Evolutionary conservation across 2,797 vertebrate genomes (phyloP).

Genomic region (Pantherophis alleghaniensis): DNA sequence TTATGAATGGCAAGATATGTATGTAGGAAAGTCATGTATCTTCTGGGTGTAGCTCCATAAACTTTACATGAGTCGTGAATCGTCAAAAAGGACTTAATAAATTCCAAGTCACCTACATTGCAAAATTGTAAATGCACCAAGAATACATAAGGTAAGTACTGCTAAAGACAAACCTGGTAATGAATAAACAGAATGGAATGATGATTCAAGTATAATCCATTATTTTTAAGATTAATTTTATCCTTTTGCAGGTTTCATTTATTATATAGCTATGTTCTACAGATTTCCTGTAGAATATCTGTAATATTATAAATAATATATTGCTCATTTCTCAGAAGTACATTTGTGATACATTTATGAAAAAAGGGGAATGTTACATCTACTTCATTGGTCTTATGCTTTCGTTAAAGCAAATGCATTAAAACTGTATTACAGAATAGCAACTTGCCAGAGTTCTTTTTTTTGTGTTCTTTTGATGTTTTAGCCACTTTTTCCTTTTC

Average conservation of each 20-base stretch:
- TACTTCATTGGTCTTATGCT: not conserved
- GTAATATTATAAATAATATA: not conserved
- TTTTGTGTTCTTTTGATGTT: slow-evolving; percentile 69
- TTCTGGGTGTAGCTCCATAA: slow-evolving; percentile 87
- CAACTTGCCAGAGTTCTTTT: slow-evolving; percentile 76
- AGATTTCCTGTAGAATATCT: not conserved
- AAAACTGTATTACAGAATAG: not conserved
- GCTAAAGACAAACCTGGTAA: not conserved
- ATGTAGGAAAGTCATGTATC: slow-evolving; percentile 89
- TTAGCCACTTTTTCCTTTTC: slow-evolving; percentile 68
- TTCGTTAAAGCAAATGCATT: not conserved
- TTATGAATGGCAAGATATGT: slow-evolving; percentile 83
- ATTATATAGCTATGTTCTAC: not conserved
- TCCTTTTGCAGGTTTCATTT: not conserved
- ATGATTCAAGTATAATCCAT: not conserved
- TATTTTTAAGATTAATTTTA: not conserved
- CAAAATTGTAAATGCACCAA: slow-evolving; percentile 6
- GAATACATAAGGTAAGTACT: not conserved
- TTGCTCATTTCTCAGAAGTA: not conserved
- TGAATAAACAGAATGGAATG: not conserved
- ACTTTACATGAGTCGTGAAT: slow-evolving; percentile 90
- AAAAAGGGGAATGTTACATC: not conserved
- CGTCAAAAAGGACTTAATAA: slow-evolving; percentile 85
- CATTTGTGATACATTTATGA: not conserved
- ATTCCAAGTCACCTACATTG: slow-evolving; percentile 74